Evolutionary conservation across 53 echinoderm and acorn worm species (phyloP).

Genomic region (Henricia sp.): DNA sequence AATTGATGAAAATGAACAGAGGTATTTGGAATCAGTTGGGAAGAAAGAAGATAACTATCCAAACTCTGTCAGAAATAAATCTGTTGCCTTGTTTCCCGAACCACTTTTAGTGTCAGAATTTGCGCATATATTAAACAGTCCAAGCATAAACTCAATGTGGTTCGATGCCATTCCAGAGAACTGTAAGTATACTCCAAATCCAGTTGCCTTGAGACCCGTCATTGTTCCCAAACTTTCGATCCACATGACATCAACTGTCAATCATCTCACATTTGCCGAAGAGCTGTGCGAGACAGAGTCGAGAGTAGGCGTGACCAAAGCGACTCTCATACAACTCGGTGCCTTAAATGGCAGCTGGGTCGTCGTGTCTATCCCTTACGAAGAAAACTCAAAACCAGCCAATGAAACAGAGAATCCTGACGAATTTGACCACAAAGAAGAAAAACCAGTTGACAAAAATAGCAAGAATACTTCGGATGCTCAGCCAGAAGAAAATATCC

Average conservation of each 20-base stretch:
- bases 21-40: neutral
- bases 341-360: slow-evolving; percentile 93
- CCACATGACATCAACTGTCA: slow-evolving; percentile 62
- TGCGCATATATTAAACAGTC: slow-evolving; percentile 17
- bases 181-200: neutral
- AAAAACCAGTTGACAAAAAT: neutral
- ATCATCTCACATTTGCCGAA: slow-evolving; percentile 40
- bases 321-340: slow-evolving; percentile 69
- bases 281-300: slow-evolving; percentile 76
- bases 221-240: slow-evolving; percentile 72
- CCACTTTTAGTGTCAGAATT: slow-evolving; percentile 67
- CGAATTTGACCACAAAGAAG: neutral
- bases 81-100: slow-evolving; percentile 30
- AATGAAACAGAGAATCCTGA: neutral
- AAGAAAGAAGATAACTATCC: neutral
- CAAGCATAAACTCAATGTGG: neutral
- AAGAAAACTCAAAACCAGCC: neutral
- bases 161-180: neutral
- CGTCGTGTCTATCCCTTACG: slow-evolving; percentile 48
- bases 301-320: slow-evolving; percentile 80
- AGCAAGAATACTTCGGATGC: neutral
- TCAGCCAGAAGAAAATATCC: neutral
- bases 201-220: slow-evolving; percentile 67
- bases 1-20: slow-evolving; percentile 45
- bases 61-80: neutral